Evolutionary conservation across 2,888 invertebrate species (phyloP), one percentile per base, ranked within the genome.

Genomic region (Cynaeus angustus): DNA sequence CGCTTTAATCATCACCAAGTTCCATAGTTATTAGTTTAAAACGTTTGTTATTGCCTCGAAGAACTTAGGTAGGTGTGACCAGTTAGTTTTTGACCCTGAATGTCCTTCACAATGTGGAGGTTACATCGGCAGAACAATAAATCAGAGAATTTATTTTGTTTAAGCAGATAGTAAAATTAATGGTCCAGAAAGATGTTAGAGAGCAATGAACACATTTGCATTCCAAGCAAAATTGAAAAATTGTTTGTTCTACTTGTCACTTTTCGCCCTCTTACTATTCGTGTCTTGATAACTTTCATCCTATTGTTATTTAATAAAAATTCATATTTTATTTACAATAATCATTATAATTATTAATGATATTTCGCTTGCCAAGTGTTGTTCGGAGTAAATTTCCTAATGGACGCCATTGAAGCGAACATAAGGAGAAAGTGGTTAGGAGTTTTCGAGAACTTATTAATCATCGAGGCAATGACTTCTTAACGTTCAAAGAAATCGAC

Each of bases 381-480:
- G 52, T 43, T 56, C 67, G 9, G 58, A 58, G 56, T 56, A 30
- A 52, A 56, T 71, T 67, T 71, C 71, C 67, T 67, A 71, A 64
- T 67, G 58, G 67, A 73, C 77, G 77, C 79, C 80, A 78, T 80
- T 80, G 79, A 80, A 80, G 72, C 75, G 74, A 75, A 65, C 69
- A 66, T 65, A 69, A 71, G 79, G 84, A 83, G 83, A 84, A 84
- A 84, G 84, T 83, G 79, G 77, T 78, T 77, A 66, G 77, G 77
- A 80, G 73, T 82, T 83, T 83, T 83, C 83, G 82, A 83, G 83
- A 83, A 84, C 80, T 79, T 81, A 79, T 81, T 79, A 79, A 78
- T 76, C 76, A 77, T 62, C 72, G 67, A 78, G 79, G 75, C 82
- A 82, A 80, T 81, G 82, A 82, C 81, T 82, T 80, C 78, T 76